Evolutionary conservation across 2,888 invertebrate genomes (phyloP), one percentile per base, ranked within the genome.

Genomic region (Macrosiphum euphorbiae): DNA sequence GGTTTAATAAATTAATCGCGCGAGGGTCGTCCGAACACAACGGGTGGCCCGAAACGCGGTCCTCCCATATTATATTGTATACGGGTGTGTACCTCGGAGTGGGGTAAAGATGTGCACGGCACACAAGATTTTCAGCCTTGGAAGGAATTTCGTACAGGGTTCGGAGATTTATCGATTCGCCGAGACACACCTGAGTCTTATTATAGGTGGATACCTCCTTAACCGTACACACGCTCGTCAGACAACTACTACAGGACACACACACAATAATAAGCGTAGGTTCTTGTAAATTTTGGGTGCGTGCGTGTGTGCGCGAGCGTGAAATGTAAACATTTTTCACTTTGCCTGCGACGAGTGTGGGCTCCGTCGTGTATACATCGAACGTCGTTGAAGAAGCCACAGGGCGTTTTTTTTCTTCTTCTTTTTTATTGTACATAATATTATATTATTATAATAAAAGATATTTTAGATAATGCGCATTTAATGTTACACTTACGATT

Each of bases 1-100:
- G 88, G 92, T 92, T 84, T 93, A 89, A 89, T 93, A 93, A 93
- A 93, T 93, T 93, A 94, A 94, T 94, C 94, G 67, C 88, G 44
- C 13, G 55, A 47, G 50, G 92, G 44, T 58, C 89, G 84, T 84
- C 24, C 16, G 78, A 11, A 11, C 93, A 11, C 93, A 35, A 90
- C 93, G 93, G 93, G 89, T 93, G 93, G 93, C 47, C 89, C 44
- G 26, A 55, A 55, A 55, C 88, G 61, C 86, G 47, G 35, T 78
- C 16, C 78, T 78, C 35, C 35, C 24, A 67, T 67, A 67, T 67
- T 20, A 20, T 20, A 55, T 52, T 2, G 16, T 78, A 35, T 20
- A 78, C 20, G 86, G 28, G n/a, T 50, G 47, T n/a, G 61, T 24
- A 24, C 26, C 78, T 16, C 55, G 35, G 88, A 88, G 78, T 35